Evolutionary conservation across 2,888 invertebrate species (phyloP), one percentile per base, ranked within the genome.

Genomic region (Mythimna ferrago): DNA sequence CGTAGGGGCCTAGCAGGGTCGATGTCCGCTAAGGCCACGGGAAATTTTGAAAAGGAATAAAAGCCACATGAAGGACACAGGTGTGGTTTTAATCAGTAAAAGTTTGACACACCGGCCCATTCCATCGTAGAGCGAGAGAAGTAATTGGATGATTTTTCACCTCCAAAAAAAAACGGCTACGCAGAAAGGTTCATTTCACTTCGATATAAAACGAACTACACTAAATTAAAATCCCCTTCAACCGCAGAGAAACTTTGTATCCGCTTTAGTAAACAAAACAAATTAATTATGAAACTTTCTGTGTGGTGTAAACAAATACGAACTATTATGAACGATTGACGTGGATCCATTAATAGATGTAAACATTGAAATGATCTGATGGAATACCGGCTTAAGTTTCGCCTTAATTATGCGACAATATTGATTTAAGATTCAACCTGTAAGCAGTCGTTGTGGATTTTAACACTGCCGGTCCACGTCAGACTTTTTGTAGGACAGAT

Each of bases 351-450:
- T 63, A 68, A 64, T 68, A 53, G 54, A 66, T 60, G 71, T 66
- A 78, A 78, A 85, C 61, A 83, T 64, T 61, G 41, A 35, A 80
- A n/a, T 62, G 11, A 53, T 69, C 70, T 67, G 56, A 66, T 4
- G 60, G 60, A 62, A 48, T 56, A 57, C 44, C 54, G 21, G 41
- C 54, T 66, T 53, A 74, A 56, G 64, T 73, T 78, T 32, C n/a
- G 2, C 35, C 66, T 71, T 70, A 81, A 86, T 82, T 86, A 66
- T 73, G 69, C 57, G 68, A 65, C 60, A 86, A 86, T 81, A 82
- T 86, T 84, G 73, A 74, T 68, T 65, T 65, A 63, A 64, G 58
- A 73, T 58, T 44, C 7, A 61, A 74, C 53, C 41, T 65, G 62
- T 63, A 67, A 76, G 66, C 66, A 69, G 51, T 68, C 2, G 35